phyloP scores from a whole-genome alignment of 1,140 invertebrate species.

The Plectus sambesii region DNA sequence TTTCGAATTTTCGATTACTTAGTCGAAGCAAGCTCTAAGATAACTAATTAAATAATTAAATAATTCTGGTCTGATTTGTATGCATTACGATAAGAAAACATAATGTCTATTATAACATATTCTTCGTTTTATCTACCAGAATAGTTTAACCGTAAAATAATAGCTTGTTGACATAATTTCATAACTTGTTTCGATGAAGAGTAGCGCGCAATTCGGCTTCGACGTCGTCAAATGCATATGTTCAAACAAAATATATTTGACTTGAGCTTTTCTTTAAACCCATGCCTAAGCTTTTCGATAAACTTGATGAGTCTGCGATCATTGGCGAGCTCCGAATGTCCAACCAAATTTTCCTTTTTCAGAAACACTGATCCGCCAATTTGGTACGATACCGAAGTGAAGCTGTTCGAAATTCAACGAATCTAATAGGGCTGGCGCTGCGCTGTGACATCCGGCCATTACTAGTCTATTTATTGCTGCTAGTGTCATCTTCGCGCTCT shows the following conservation, averaged over 20 bases:
- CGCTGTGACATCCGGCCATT: slow-evolving; percentile 2
- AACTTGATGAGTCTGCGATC: slow-evolving; percentile 7
- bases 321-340: background rate
- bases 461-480: slow-evolving; percentile 7
- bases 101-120: no score
- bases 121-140: no score
- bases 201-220: no score
- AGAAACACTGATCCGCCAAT: slow-evolving; percentile 96
- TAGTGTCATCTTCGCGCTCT: background rate
- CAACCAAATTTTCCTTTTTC: slow-evolving; percentile 43
- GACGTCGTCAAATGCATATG: no score
- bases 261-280: slow-evolving; percentile 9
- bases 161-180: no score
- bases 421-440: slow-evolving; percentile 17
- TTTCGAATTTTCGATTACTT: no score
- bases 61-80: no score
- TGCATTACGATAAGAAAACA: no score
- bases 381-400: slow-evolving; percentile 98
- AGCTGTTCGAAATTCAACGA: slow-evolving; percentile 86
- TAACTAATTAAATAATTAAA: no score
- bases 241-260: background rate
- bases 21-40: no score
- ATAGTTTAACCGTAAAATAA: no score
- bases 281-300: slow-evolving; percentile 6
- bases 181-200: no score